Conservation (phyloP, 2,888 invertebrate species). For the Archips crataeganus region DNA sequence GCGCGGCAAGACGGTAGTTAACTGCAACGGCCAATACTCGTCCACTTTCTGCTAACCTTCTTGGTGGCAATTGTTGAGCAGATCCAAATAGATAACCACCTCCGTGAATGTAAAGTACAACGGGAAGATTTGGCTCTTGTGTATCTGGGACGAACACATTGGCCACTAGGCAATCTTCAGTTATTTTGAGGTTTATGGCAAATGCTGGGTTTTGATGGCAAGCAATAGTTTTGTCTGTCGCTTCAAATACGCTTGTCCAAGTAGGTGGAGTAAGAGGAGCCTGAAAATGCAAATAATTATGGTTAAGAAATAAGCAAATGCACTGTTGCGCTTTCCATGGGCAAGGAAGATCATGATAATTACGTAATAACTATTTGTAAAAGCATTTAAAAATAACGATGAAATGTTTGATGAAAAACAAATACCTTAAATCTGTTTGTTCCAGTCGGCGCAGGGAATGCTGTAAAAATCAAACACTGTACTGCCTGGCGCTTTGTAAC, state of each 20-base stretch:
- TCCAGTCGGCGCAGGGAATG: conserved; percentile 24
- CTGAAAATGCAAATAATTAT: not conserved
- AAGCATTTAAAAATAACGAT: no score
- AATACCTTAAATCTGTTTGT: conserved; percentile 19
- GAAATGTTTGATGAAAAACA: not conserved
- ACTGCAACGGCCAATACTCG: conserved; percentile 27
- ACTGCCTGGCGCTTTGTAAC: conserved; percentile 3
- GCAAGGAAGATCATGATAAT: not conserved
- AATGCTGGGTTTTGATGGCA: not conserved
- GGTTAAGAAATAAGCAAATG: not conserved
- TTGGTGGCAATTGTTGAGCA: not conserved
- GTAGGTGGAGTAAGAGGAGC: not conserved
- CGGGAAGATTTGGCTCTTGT: conserved; percentile 6
- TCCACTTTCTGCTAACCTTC: conserved; percentile 8
- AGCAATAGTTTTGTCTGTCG: not conserved
- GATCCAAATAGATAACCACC: not conserved
- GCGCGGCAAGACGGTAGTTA: conserved; percentile 40
- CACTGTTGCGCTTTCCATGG: not conserved
- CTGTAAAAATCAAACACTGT: conserved; percentile 20
- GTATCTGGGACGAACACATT: conserved; percentile 16
- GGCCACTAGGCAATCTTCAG: conserved; percentile 22
- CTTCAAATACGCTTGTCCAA: conserved; percentile 16
- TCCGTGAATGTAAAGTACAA: conserved; percentile 24
- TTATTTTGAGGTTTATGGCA: not conserved
- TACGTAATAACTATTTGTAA: not conserved